Conservation (phyloP, 2,113 vertebrate species). For the Melozone crissalis region DNA sequence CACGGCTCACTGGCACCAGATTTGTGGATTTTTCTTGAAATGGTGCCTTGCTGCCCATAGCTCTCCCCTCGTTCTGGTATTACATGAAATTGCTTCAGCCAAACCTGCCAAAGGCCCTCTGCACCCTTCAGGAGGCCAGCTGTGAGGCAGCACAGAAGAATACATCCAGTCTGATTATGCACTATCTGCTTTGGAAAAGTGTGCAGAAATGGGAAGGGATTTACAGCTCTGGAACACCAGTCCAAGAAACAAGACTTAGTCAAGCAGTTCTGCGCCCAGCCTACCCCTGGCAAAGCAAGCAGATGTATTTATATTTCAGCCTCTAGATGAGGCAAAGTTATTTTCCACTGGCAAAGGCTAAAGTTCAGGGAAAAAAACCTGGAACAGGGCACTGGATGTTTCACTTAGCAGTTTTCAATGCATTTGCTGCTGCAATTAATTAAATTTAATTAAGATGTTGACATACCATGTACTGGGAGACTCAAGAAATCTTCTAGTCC, state of each 20-base stretch:
- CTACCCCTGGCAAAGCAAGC: not conserved
- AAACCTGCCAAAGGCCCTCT: not conserved
- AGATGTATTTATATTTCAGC: constrained; percentile 22
- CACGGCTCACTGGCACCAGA: not conserved
- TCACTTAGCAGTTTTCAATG: not conserved
- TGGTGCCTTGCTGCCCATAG: not conserved
- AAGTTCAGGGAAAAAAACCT: constrained; percentile 10
- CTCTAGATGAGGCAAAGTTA: constrained; percentile 1
- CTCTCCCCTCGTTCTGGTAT: not conserved
- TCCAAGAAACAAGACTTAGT: not conserved
- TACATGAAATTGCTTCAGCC: not conserved
- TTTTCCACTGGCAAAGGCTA: constrained; percentile 21
- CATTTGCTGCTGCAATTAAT: constrained; percentile 5
- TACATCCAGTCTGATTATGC: not conserved
- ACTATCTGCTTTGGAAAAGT: not conserved
- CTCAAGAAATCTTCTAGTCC: not conserved
- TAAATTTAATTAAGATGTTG: constrained; percentile 24
- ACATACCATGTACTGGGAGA: not conserved
- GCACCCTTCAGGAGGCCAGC: not conserved
- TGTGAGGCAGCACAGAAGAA: not conserved
- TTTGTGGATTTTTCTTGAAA: not conserved
- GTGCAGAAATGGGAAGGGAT: not conserved
- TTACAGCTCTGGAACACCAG: not conserved
- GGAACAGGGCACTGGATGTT: not conserved
- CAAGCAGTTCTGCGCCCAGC: not conserved